phyloP scores from a whole-genome alignment of 2,888 invertebrate genomes.

The Oithona nana region DNA sequence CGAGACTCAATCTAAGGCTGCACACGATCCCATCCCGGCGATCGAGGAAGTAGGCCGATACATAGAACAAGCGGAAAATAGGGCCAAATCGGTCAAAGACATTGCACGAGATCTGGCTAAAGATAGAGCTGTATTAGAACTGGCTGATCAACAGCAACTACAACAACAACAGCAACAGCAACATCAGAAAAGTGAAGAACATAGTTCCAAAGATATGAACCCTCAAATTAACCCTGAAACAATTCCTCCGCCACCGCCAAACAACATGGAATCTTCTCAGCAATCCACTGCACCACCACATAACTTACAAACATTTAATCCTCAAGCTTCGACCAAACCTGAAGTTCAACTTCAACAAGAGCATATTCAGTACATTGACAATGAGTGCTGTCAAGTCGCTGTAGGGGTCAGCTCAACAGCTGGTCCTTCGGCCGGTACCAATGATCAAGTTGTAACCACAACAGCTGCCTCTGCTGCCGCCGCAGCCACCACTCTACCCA shows the following conservation, averaged over 20 bases:
- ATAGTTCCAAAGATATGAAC: too few species aligned
- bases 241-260: not conserved
- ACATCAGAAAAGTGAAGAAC: not conserved
- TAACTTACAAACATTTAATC: not conserved
- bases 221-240: not conserved
- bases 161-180: conserved; percentile 2
- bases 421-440: too few species aligned
- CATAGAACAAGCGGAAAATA: not conserved
- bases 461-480: not conserved
- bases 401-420: too few species aligned
- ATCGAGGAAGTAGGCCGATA: not conserved
- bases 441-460: too few species aligned
- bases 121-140: not conserved
- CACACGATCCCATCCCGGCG: not conserved
- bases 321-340: not conserved
- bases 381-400: conserved; percentile 13
- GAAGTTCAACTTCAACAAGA: conserved; percentile 12
- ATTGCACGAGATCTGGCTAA: not conserved
- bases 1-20: not conserved
- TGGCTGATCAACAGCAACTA: not conserved
- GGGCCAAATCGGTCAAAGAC: not conserved
- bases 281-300: not conserved
- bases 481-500: not conserved
- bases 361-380: conserved; percentile 12
- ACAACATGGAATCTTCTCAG: not conserved